Percentiles rank a stretch among this genome's conserved stretches.
Conservation (phyloP, 2,888 invertebrate species). For the Trissolcus japonicus region DNA sequence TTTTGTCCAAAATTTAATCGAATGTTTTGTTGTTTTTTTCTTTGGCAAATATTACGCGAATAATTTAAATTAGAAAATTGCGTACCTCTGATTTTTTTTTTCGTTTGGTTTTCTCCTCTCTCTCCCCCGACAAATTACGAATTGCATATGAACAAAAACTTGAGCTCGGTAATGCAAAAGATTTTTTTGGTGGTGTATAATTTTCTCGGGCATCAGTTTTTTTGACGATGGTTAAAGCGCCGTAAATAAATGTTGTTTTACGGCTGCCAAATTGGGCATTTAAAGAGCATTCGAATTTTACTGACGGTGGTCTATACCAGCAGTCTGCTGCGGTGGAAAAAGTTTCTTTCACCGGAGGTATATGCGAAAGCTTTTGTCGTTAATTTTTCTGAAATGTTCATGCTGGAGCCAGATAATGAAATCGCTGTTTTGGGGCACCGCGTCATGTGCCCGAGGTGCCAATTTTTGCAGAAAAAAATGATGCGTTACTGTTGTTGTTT, state of each 20-base stretch:
- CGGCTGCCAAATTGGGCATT: constrained; percentile 75
- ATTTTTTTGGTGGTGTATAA: constrained; percentile 67
- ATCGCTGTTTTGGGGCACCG: constrained; percentile 61
- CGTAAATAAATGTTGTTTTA: constrained; percentile 76
- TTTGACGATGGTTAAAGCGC: constrained; percentile 69
- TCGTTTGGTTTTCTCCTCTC: too few species aligned
- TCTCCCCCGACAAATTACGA: not conserved
- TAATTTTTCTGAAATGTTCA: constrained; percentile 58
- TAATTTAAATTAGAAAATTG: not conserved
- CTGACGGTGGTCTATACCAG: constrained; percentile 59
- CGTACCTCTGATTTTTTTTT: too few species aligned
- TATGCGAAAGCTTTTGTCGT: constrained; percentile 43
- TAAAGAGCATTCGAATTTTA: constrained; percentile 71
- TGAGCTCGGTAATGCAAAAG: constrained; percentile 62
- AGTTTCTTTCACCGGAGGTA: constrained; percentile 35
- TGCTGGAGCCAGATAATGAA: constrained; percentile 62
- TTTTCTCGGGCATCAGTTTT: constrained; percentile 67
- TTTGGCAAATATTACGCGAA: not conserved
- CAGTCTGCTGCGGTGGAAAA: constrained; percentile 38
- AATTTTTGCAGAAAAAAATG: constrained; percentile 65
- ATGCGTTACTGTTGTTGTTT: constrained; percentile 59
- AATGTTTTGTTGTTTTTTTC: not conserved
- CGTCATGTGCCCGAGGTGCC: constrained; percentile 61
- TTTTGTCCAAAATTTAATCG: not conserved
- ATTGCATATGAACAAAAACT: constrained; percentile 38